These are phyloP conservation scores for Noctua janthina DNA, from an alignment of 2,888 invertebrate genomes.

Conservation along the genomic window DNA sequence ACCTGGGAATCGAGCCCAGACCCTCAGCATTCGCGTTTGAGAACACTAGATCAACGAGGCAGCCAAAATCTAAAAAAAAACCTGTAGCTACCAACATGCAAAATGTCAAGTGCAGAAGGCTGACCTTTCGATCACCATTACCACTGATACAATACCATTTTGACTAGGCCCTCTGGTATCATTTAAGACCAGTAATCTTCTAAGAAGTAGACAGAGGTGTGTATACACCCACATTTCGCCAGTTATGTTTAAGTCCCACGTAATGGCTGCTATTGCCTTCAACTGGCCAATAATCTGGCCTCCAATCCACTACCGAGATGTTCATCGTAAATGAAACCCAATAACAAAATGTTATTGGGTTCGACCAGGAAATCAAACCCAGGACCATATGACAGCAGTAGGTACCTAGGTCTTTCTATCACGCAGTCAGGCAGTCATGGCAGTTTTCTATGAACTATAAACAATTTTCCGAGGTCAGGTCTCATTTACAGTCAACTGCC, in stretches of 20 bases:
- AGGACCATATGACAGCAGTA: neutral
- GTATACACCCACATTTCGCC: neutral
- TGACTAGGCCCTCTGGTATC: neutral
- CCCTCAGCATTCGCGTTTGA: too few species aligned
- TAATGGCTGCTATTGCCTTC: neutral
- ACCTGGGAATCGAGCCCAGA: too few species aligned
- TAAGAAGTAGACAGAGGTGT: neutral
- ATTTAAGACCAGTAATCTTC: neutral
- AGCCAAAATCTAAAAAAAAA: too few species aligned
- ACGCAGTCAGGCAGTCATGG: neutral
- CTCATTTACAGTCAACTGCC: constrained; percentile 10
- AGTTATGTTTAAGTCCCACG: neutral
- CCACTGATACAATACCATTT: neutral
- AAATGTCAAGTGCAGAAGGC: neutral
- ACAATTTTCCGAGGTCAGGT: neutral
- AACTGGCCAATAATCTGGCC: neutral
- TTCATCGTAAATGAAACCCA: neutral
- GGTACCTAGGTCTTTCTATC: neutral
- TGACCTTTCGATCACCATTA: neutral
- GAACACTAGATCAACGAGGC: too few species aligned
- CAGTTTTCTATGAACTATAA: neutral
- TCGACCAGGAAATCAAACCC: neutral
- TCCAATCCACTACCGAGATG: neutral
- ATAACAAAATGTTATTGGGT: neutral
- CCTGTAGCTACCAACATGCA: neutral